A percentile compares a stretch with the other conserved stretches of the same genome.
Evolutionary conservation across 2,888 invertebrate species (phyloP).

Genomic region (Bugulina stolonifera): DNA sequence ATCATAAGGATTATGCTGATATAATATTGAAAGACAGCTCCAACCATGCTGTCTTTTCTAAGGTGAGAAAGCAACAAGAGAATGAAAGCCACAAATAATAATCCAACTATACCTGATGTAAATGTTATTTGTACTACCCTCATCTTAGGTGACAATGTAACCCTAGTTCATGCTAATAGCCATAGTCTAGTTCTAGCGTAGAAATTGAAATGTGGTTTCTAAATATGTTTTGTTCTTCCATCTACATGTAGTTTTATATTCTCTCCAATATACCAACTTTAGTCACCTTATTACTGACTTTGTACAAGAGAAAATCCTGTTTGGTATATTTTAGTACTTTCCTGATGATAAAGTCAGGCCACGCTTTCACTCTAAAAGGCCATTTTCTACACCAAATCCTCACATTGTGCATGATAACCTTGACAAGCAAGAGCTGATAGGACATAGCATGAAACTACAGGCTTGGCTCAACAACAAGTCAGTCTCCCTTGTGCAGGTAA

Average conservation of each 20-base stretch:
- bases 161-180: too few relatives aligned
- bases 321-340: constrained; percentile 20
- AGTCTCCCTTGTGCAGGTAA: constrained; percentile 29
- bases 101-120: too few relatives aligned
- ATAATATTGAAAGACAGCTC: constrained; percentile 7
- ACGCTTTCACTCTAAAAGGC: constrained; percentile 21
- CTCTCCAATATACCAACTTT: too few relatives aligned
- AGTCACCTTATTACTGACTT: too few relatives aligned
- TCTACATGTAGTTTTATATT: too few relatives aligned
- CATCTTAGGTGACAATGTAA: too few relatives aligned
- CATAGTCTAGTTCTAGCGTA: too few relatives aligned
- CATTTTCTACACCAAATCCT: constrained; percentile 25
- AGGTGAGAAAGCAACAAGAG: background rate
- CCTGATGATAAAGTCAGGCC: constrained; percentile 19
- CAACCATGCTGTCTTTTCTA: constrained; percentile 17
- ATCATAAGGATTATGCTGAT: constrained; percentile 14
- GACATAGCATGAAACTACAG: constrained; percentile 39
- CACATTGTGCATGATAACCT: constrained; percentile 28
- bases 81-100: too few relatives aligned
- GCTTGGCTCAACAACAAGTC: constrained; percentile 45
- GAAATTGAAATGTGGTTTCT: too few relatives aligned
- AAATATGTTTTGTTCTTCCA: too few relatives aligned
- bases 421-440: constrained; percentile 37
- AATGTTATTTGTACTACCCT: too few relatives aligned
- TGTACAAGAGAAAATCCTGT: too few relatives aligned